Evolutionary conservation across 2,113 vertebrate species (phyloP).

Genomic region (Prionailurus viverrinus): DNA sequence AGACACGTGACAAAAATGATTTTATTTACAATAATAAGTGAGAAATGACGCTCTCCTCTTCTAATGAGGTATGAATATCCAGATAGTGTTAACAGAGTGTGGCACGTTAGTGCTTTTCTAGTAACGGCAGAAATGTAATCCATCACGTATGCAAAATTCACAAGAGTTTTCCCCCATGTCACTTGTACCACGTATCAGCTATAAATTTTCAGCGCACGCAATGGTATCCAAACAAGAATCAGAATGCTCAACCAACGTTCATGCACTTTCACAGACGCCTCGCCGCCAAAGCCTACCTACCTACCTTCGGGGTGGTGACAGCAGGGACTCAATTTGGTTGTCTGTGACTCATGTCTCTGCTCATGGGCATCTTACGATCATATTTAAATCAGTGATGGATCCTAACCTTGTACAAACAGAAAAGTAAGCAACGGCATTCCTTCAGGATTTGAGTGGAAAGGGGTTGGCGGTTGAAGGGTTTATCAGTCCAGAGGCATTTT

Average conservation of each 20-base stretch:
- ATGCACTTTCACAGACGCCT: neutral
- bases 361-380: neutral
- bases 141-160: neutral
- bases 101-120: neutral
- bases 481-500: neutral
- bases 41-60: slow-evolving; percentile 39
- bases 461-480: neutral
- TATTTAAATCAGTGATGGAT: neutral
- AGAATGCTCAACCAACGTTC: neutral
- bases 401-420: neutral
- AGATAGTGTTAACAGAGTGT: slow-evolving; percentile 51
- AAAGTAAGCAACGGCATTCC: neutral
- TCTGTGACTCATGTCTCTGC: neutral
- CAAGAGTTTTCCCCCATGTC: neutral
- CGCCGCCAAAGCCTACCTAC: neutral
- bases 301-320: neutral
- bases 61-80: neutral
- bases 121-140: neutral
- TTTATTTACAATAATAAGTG: slow-evolving; percentile 27
- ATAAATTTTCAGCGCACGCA: neutral
- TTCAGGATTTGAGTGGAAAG: neutral
- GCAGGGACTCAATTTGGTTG: neutral
- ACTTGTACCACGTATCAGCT: neutral
- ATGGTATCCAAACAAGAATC: neutral
- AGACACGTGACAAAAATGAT: slow-evolving; percentile 56